These are phyloP conservation scores for Eupithecia subumbrata DNA, from an alignment of 2,888 invertebrate genomes.

Conservation along the genomic window DNA sequence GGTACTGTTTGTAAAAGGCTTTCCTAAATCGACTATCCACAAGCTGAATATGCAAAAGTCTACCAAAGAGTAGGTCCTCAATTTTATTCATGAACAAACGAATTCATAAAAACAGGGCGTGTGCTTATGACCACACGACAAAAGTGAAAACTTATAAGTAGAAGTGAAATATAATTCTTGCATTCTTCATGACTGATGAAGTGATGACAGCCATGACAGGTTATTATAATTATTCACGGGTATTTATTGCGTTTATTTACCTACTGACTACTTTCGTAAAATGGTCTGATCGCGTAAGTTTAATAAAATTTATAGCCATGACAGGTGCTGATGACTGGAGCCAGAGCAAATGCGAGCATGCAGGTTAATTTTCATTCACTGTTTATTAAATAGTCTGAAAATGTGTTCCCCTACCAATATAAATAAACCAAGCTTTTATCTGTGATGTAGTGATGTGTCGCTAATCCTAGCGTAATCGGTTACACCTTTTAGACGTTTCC, in stretches of 20 bases:
- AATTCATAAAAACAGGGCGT: not conserved
- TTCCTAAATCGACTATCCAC: not conserved
- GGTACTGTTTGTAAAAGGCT: not conserved
- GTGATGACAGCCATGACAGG: too few relatives aligned
- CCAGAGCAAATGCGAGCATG: not conserved
- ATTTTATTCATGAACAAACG: not conserved
- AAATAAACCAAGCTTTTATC: not conserved
- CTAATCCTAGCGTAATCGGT: constrained; percentile 51
- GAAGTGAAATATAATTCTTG: not conserved
- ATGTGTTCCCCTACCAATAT: not conserved
- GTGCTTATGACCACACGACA: not conserved
- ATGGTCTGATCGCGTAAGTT: too few relatives aligned
- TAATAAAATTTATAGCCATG: too few relatives aligned
- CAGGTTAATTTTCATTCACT: not conserved
- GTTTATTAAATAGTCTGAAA: not conserved
- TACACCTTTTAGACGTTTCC: constrained; percentile 68
- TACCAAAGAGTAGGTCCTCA: not conserved
- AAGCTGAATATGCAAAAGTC: not conserved
- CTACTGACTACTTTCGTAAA: too few relatives aligned
- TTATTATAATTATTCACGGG: too few relatives aligned
- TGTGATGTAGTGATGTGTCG: constrained; percentile 35
- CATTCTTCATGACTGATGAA: not conserved
- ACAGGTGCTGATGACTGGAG: not conserved
- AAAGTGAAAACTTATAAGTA: not conserved
- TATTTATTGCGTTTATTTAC: too few relatives aligned